Percentiles rank a stretch among this genome's conserved stretches.
Evolutionary conservation across 2,113 vertebrate species (phyloP).

Genomic region (Myotis yumanensis): DNA sequence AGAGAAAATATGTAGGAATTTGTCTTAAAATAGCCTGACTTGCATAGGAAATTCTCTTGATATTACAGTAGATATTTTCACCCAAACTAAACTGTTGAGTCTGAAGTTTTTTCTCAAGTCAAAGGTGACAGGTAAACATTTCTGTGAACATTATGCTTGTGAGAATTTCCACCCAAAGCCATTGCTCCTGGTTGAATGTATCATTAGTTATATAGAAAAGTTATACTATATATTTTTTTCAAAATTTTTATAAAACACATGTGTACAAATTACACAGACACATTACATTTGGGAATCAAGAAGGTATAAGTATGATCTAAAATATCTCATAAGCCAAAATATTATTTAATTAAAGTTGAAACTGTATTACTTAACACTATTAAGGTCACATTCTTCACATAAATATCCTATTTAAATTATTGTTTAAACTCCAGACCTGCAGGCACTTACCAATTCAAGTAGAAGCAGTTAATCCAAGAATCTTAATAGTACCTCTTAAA

Average conservation of each 20-base stretch:
- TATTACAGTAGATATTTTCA: neutral
- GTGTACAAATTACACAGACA: neutral
- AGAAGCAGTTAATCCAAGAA: constrained; percentile 8
- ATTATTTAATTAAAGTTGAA: neutral
- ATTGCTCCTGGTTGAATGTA: neutral
- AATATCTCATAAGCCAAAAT: constrained; percentile 5
- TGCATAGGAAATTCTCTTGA: neutral
- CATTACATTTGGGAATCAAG: neutral
- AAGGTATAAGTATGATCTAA: neutral
- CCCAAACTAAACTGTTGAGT: neutral
- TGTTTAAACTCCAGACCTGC: neutral
- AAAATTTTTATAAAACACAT: neutral
- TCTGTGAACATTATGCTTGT: neutral
- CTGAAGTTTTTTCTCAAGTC: neutral
- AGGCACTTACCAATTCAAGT: constrained; percentile 29
- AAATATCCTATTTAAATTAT: neutral
- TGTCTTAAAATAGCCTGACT: neutral
- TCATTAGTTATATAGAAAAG: neutral
- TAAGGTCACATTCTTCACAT: neutral
- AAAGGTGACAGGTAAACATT: neutral
- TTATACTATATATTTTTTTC: neutral
- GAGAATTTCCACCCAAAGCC: neutral
- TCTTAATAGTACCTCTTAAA: constrained; percentile 40
- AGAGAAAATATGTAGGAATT: neutral
- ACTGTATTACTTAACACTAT: neutral